phyloP scores from a whole-genome alignment of 2,888 invertebrate genomes.

The Prosapia bicincta region DNA sequence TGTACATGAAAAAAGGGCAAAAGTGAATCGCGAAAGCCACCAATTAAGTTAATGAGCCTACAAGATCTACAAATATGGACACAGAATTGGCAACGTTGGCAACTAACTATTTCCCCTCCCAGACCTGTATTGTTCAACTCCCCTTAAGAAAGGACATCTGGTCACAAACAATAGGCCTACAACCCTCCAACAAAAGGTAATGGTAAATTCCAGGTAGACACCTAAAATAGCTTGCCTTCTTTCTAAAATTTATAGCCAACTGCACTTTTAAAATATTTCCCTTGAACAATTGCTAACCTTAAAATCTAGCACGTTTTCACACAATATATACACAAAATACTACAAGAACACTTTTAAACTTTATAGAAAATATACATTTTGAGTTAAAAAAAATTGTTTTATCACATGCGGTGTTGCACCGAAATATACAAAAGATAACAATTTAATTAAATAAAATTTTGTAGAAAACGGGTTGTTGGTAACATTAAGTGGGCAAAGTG shows the following conservation, averaged over 20 bases:
- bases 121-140: background rate
- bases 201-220: background rate
- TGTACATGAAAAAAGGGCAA: no score
- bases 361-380: conserved; percentile 18
- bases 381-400: conserved; percentile 3
- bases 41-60: conserved; percentile 20
- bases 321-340: conserved; percentile 8
- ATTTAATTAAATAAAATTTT: conserved; percentile 6
- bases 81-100: conserved; percentile 29
- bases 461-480: conserved; percentile 22
- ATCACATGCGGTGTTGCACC: conserved; percentile 19
- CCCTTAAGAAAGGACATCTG: conserved; percentile 16
- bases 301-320: background rate
- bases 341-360: conserved; percentile 7
- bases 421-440: conserved; percentile 20
- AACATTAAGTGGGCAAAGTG: conserved; percentile 16
- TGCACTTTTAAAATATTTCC: background rate
- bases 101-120: conserved; percentile 20
- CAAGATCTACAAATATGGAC: background rate
- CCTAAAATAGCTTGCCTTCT: conserved; percentile 6
- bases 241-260: background rate
- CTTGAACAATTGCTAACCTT: background rate
- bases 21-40: conserved; percentile 30
- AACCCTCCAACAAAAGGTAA: background rate
- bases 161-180: conserved; percentile 8